Conservation (phyloP, 64 coral and sea anemone species). For the Porites lutea region DNA sequence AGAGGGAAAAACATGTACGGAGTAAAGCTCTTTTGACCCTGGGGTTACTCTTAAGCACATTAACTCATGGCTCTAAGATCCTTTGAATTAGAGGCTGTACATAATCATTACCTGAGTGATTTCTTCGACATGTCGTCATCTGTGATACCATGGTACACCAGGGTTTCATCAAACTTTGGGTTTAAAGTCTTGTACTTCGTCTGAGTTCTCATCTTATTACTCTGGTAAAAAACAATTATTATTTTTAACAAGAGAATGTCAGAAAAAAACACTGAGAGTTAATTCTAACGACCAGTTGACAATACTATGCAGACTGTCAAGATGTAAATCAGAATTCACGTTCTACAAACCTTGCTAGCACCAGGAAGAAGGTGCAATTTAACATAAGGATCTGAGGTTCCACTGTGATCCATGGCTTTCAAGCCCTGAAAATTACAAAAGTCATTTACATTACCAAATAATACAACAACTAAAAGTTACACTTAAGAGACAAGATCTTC, state of each 20-base stretch:
- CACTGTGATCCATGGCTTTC: slow-evolving; percentile 86
- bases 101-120: slow-evolving; percentile 74
- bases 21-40: too few species aligned
- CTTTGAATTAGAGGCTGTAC: not conserved
- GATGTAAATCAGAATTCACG: too few species aligned
- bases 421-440: slow-evolving; percentile 51
- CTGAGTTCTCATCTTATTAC: slow-evolving; percentile 90
- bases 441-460: not conserved
- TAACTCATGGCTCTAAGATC: too few species aligned
- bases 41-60: too few species aligned
- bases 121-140: slow-evolving; percentile 96
- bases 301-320: too few species aligned
- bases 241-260: not conserved
- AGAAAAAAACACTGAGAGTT: not conserved
- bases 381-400: slow-evolving; percentile 96
- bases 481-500: too few species aligned
- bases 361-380: slow-evolving; percentile 96
- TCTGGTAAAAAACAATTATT: slow-evolving; percentile 39
- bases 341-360: slow-evolving; percentile 82
- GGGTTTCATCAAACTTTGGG: slow-evolving; percentile 88
- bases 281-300: not conserved
- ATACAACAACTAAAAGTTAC: too few species aligned
- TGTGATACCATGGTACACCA: slow-evolving; percentile 93
- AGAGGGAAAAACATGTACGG: too few species aligned
- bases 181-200: slow-evolving; percentile 94